Percentiles rank a stretch among this genome's conserved stretches.
phyloP scores from a whole-genome alignment of 2,113 vertebrate genomes.

The Guaruba guarouba region DNA sequence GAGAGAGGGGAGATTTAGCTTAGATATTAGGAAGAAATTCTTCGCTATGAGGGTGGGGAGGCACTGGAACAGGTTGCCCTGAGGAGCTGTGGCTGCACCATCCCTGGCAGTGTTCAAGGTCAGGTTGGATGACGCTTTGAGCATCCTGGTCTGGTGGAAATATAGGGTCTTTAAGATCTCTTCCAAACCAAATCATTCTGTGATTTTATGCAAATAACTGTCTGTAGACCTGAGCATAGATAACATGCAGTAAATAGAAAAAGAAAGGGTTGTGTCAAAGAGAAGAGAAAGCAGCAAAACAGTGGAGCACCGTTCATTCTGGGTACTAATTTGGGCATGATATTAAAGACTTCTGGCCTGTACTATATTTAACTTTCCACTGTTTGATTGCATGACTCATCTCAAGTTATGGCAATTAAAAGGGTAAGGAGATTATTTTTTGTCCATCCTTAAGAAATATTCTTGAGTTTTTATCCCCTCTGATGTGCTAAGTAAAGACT shows the following conservation, averaged over 20 bases:
- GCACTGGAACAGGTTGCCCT: background rate
- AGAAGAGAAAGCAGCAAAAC: background rate
- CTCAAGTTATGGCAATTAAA: background rate
- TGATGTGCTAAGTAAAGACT: background rate
- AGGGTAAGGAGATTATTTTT: background rate
- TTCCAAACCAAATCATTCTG: background rate
- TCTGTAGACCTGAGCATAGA: background rate
- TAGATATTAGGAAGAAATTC: background rate
- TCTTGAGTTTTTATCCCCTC: background rate
- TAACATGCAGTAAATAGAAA: background rate
- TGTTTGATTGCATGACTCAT: background rate
- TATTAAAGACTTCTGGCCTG: background rate
- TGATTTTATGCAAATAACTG: background rate
- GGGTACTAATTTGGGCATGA: background rate
- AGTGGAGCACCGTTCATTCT: background rate
- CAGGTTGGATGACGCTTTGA: background rate
- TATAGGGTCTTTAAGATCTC: background rate
- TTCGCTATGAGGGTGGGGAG: background rate
- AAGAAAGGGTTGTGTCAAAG: background rate
- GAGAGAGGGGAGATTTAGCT: background rate
- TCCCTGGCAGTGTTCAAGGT: background rate
- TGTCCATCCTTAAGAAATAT: background rate
- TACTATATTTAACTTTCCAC: background rate
- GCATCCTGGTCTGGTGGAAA: background rate
- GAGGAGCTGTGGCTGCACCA: background rate